phyloP scores from a whole-genome alignment of 2,888 invertebrate species.

The Monoplex corrugatus region DNA sequence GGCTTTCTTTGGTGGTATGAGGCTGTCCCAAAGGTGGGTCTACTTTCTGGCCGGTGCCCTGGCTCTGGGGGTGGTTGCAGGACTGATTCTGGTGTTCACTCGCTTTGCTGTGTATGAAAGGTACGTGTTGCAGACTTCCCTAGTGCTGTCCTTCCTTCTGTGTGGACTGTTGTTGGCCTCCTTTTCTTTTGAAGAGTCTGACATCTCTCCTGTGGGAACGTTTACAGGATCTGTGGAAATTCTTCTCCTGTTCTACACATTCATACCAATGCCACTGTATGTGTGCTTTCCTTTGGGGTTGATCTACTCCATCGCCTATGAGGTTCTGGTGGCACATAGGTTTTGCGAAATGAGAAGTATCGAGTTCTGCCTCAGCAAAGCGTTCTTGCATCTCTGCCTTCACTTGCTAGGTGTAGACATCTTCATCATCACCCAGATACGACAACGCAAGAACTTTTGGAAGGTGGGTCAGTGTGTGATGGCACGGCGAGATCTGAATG shows the following conservation, averaged over 20 bases:
- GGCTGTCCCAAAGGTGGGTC: slow-evolving; percentile 67
- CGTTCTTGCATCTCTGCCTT: slow-evolving; percentile 92
- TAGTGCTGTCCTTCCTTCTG: slow-evolving; percentile 82
- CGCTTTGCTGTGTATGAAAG: slow-evolving; percentile 80
- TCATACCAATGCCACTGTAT: slow-evolving; percentile 95
- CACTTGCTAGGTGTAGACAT: slow-evolving; percentile 96
- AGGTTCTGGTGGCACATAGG: slow-evolving; percentile 84
- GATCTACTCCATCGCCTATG: slow-evolving; percentile 91
- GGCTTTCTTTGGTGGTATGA: slow-evolving; percentile 86
- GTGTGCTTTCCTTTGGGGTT: slow-evolving; percentile 90
- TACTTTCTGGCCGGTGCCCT: slow-evolving; percentile 70
- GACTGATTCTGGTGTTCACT: slow-evolving; percentile 80
- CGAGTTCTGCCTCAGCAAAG: slow-evolving; percentile 82
- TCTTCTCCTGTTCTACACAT: slow-evolving; percentile 94
- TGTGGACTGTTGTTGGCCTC: slow-evolving; percentile 71
- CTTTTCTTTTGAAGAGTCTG: slow-evolving; percentile 71
- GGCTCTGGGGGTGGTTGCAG: slow-evolving; percentile 80
- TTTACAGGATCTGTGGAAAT: slow-evolving; percentile 86
- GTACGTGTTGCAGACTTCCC: slow-evolving; percentile 85
- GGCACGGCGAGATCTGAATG: slow-evolving; percentile 93
- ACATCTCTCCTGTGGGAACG: slow-evolving; percentile 79
- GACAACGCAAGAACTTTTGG: slow-evolving; percentile 97
- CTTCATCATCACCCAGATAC: slow-evolving; percentile 91
- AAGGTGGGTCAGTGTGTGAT: slow-evolving; percentile 95
- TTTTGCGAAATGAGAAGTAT: slow-evolving; percentile 61